Evolutionary conservation across 1,140 invertebrate genomes (phyloP).

Genomic region (Brachionus rotundiformis): DNA sequence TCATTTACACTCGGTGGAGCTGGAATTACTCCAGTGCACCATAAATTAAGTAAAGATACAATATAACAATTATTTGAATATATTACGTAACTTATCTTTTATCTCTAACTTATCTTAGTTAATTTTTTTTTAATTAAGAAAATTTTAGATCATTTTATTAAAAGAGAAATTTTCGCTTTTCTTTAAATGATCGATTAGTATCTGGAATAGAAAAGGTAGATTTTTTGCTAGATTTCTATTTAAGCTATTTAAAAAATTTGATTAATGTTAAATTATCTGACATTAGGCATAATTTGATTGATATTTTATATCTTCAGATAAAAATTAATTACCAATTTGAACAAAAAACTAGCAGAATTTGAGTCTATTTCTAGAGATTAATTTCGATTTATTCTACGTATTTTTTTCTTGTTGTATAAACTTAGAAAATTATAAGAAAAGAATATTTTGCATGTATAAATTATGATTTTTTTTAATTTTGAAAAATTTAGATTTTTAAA

Average conservation of each 20-base stretch:
- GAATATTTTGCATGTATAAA: neutral
- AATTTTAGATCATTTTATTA: too few species aligned
- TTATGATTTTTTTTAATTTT: slow-evolving; percentile 8
- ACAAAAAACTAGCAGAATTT: neutral
- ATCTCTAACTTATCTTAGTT: too few species aligned
- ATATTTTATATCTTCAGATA: neutral
- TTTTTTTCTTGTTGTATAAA: neutral
- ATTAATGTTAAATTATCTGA: neutral
- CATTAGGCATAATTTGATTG: neutral
- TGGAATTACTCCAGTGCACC: too few species aligned
- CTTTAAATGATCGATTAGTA: too few species aligned
- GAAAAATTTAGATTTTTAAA: neutral
- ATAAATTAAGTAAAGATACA: neutral
- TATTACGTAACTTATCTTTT: neutral
- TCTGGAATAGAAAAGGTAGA: neutral
- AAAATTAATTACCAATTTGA: neutral
- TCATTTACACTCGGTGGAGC: too few species aligned
- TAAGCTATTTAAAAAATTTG: neutral
- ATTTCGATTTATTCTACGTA: neutral
- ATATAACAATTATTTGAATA: neutral
- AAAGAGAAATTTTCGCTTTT: too few species aligned
- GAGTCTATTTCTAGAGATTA: neutral
- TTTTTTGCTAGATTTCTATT: neutral
- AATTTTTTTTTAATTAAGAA: too few species aligned
- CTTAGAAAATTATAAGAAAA: neutral